These are phyloP conservation scores for Drosophila bipectinata DNA, from an alignment of 1,140 invertebrate species.

Conservation along the genomic window DNA sequence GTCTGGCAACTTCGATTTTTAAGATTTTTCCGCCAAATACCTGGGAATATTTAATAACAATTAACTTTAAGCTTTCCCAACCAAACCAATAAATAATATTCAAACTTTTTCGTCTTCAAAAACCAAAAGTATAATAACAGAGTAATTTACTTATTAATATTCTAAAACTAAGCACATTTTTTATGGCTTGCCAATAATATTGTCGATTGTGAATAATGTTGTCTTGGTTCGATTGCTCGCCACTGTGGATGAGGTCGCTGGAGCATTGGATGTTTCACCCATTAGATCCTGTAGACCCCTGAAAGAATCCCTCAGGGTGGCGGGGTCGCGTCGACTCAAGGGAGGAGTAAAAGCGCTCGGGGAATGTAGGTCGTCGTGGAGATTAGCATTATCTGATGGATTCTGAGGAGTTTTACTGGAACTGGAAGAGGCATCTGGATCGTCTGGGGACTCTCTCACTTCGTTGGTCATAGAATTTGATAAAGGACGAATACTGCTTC, in stretches of 20 bases:
- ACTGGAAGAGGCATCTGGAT: constrained; percentile 50
- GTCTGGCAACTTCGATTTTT: background rate
- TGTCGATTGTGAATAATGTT: constrained; percentile 69
- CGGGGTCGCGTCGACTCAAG: constrained; percentile 20
- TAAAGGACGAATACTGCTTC: background rate
- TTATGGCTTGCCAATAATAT: constrained; percentile 69
- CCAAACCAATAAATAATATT: background rate
- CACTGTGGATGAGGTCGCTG: constrained; percentile 13
- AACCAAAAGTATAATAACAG: constrained; percentile 1
- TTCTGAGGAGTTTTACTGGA: constrained; percentile 35
- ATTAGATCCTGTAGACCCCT: constrained; percentile 49
- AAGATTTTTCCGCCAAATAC: background rate
- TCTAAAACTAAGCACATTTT: background rate
- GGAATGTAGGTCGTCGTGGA: constrained; percentile 66
- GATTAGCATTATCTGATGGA: constrained; percentile 18
- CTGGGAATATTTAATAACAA: background rate
- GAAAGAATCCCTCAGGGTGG: constrained; percentile 18
- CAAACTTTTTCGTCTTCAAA: background rate
- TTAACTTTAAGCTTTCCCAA: background rate
- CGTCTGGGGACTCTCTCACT: constrained; percentile 30
- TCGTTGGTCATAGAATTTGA: constrained; percentile 3
- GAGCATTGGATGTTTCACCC: constrained; percentile 6
- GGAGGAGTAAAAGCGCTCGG: constrained; percentile 64
- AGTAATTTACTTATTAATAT: background rate
- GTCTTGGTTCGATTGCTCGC: constrained; percentile 56